phyloP scores from a whole-genome alignment of 1,140 invertebrate genomes.

The Drosophila pallidifrons region DNA sequence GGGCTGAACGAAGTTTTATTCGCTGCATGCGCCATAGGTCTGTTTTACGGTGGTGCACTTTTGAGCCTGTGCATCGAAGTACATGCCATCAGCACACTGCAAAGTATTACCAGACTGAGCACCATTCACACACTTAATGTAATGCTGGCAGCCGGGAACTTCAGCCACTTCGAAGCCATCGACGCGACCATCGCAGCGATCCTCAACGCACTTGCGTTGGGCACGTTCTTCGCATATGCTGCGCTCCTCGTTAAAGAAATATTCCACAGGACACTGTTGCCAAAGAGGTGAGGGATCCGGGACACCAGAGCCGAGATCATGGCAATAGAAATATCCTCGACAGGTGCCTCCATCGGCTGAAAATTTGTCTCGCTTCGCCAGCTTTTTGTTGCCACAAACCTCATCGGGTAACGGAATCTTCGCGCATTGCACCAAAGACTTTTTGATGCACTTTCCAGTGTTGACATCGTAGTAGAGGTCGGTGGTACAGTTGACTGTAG shows the following conservation, averaged over 20 bases:
- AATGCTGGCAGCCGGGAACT: constrained; percentile 57
- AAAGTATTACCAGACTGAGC: neutral
- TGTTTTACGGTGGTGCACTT: constrained; percentile 17
- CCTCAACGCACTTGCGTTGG: constrained; percentile 47
- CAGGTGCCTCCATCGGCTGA: constrained; percentile 68
- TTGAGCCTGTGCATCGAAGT: constrained; percentile 44
- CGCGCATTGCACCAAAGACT: constrained; percentile 54
- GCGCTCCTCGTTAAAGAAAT: constrained; percentile 61
- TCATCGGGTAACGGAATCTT: constrained; percentile 60
- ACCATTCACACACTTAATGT: constrained; percentile 55
- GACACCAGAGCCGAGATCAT: constrained; percentile 54
- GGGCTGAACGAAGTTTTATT: neutral
- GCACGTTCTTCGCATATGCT: constrained; percentile 38
- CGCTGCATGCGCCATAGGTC: constrained; percentile 9
- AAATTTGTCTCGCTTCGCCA: constrained; percentile 57
- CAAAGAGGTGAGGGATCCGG: constrained; percentile 56
- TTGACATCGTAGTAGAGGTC: constrained; percentile 59
- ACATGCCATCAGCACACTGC: constrained; percentile 25
- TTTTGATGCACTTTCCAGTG: constrained; percentile 36
- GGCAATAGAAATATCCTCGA: constrained; percentile 72
- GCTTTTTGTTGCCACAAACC: constrained; percentile 66
- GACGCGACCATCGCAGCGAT: constrained; percentile 70
- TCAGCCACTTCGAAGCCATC: constrained; percentile 55
- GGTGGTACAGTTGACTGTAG: constrained; percentile 19
- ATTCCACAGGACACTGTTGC: constrained; percentile 39